A percentile compares a stretch with the other conserved stretches of the same genome.
These are phyloP conservation scores for Nemapogon koenigi DNA, from an alignment of 2,888 invertebrate species.

Conservation along the genomic window DNA sequence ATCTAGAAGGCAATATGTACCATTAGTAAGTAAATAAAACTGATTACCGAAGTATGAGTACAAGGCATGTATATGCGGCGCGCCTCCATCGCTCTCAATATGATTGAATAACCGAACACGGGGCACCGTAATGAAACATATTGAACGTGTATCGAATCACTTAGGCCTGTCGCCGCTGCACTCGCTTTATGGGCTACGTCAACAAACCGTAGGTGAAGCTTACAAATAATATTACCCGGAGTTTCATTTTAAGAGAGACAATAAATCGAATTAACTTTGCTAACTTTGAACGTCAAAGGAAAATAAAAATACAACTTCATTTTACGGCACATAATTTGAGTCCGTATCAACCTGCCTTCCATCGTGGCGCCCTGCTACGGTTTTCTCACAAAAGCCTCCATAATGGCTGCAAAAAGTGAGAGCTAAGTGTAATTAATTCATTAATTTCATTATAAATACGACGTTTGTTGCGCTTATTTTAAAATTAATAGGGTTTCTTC, in stretches of 20 bases:
- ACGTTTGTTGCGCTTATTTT: slow-evolving; percentile 38
- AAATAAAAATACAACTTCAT: slow-evolving; percentile 41
- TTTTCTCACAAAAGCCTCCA: slow-evolving; percentile 37
- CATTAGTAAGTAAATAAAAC: slow-evolving; percentile 45
- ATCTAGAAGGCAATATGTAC: too few relatives aligned
- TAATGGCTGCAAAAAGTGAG: slow-evolving; percentile 34
- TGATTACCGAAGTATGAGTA: slow-evolving; percentile 47
- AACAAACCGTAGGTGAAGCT: slow-evolving; percentile 56
- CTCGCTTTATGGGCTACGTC: slow-evolving; percentile 46
- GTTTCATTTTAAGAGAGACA: slow-evolving; percentile 58
- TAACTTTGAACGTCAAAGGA: slow-evolving; percentile 54
- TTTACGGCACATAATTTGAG: slow-evolving; percentile 51
- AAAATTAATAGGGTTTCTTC: too few relatives aligned
- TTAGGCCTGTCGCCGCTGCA: slow-evolving; percentile 47
- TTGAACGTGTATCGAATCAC: slow-evolving; percentile 64
- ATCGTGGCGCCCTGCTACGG: slow-evolving; percentile 30
- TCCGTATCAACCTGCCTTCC: slow-evolving; percentile 35
- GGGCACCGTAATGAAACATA: slow-evolving; percentile 58
- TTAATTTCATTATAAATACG: slow-evolving; percentile 46
- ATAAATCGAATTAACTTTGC: slow-evolving; percentile 56
- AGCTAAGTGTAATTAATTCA: slow-evolving; percentile 48
- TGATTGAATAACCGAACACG: slow-evolving; percentile 60
- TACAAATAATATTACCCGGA: slow-evolving; percentile 53
- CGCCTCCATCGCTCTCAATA: slow-evolving; percentile 37
- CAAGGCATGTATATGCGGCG: slow-evolving; percentile 28